Evolutionary conservation across 1,140 invertebrate species (phyloP).

Genomic region (Myzus persicae): DNA sequence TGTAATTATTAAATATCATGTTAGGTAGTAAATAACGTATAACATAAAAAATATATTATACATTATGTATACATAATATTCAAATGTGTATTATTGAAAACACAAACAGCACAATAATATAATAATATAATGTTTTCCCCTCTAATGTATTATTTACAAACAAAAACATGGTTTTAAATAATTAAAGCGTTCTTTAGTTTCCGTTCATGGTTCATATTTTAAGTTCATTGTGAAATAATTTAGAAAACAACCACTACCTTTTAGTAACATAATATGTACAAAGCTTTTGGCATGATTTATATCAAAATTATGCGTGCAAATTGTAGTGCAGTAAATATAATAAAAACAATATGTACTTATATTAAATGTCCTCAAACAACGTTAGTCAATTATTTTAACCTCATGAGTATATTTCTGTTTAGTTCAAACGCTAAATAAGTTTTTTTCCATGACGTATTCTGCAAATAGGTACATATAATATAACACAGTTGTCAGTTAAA

Average conservation of each 20-base stretch:
- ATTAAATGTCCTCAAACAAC: not conserved
- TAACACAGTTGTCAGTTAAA: too few species aligned
- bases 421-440: not conserved
- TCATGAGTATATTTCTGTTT: not conserved
- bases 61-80: not conserved
- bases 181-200: constrained; percentile 15
- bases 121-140: not conserved
- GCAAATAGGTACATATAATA: too few species aligned
- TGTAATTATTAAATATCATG: not conserved
- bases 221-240: not conserved
- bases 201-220: not conserved
- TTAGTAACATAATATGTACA: not conserved
- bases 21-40: not conserved
- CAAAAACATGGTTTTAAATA: not conserved
- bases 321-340: not conserved
- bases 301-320: not conserved
- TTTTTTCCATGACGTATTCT: not conserved
- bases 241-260: not conserved
- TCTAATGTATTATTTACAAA: constrained; percentile 3
- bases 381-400: not conserved
- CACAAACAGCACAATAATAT: not conserved
- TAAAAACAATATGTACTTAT: not conserved
- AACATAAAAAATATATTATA: not conserved
- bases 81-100: not conserved
- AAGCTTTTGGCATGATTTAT: not conserved